Percentiles rank a stretch among this genome's conserved stretches.
Evolutionary conservation across 1,140 invertebrate species (phyloP).

Genomic region (Araneus ventricosus): DNA sequence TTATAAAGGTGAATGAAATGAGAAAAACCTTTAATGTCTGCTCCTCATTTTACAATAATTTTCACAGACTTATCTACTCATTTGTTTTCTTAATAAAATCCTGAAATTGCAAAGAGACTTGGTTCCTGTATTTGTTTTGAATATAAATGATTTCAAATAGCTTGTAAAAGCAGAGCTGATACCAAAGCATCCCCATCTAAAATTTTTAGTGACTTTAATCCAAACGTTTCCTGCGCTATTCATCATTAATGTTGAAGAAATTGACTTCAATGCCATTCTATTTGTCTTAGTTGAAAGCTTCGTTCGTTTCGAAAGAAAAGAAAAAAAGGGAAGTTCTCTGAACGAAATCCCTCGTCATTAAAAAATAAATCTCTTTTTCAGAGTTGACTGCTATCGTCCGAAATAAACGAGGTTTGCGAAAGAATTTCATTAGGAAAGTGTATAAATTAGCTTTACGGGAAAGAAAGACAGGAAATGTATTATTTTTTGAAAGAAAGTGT

Average conservation of each 20-base stretch:
- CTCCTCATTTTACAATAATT: too few species aligned
- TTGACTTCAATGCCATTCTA: conserved; percentile 1
- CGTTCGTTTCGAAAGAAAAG: background rate
- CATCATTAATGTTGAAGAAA: background rate
- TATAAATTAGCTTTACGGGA: background rate
- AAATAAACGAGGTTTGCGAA: conserved; percentile 11
- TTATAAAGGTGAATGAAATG: too few species aligned
- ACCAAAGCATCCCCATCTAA: too few species aligned
- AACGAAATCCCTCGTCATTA: background rate
- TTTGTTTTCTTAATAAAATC: too few species aligned
- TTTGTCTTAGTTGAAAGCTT: background rate
- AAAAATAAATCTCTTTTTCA: background rate
- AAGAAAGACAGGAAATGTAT: background rate
- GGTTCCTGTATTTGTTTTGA: too few species aligned
- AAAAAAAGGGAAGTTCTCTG: background rate
- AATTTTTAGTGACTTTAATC: background rate
- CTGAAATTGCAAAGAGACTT: too few species aligned
- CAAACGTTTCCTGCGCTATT: background rate
- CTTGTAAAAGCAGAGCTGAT: too few species aligned
- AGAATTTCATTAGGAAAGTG: conserved; percentile 14
- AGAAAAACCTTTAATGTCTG: too few species aligned
- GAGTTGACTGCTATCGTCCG: background rate
- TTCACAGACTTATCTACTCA: too few species aligned
- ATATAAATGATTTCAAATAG: too few species aligned
- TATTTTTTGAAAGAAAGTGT: background rate